Percentiles rank a stretch among this genome's conserved stretches.
Evolutionary conservation across 2,888 invertebrate species (phyloP).

Genomic region (Pinctada fucata): DNA sequence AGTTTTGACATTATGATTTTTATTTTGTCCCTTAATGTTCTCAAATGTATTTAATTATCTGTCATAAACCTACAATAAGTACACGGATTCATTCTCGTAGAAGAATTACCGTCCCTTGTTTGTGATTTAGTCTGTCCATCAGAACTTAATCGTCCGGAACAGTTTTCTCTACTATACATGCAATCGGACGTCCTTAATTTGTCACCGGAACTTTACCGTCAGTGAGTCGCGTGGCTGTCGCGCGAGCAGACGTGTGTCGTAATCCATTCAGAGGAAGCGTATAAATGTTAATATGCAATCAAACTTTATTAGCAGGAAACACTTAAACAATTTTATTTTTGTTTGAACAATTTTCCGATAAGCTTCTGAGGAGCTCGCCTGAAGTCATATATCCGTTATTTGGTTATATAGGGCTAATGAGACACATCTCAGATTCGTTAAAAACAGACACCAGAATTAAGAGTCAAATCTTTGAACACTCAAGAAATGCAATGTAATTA

Average conservation of each 20-base stretch:
- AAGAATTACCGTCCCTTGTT: no score
- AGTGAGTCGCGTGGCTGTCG: constrained; percentile 24
- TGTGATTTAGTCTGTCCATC: background rate
- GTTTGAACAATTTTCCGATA: background rate
- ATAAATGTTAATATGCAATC: constrained; percentile 27
- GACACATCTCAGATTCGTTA: no score
- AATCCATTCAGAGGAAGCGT: constrained; percentile 14
- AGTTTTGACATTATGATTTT: no score
- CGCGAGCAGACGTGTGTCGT: constrained; percentile 29
- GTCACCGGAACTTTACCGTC: background rate
- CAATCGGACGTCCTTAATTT: constrained; percentile 1
- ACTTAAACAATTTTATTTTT: background rate
- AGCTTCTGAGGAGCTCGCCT: no score
- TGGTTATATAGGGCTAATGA: no score
- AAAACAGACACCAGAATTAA: no score
- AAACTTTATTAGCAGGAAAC: constrained; percentile 15
- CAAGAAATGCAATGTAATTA: no score
- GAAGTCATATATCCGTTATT: no score
- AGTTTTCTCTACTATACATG: background rate
- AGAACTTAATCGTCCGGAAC: background rate
- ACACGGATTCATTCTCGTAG: no score
- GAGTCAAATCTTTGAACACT: no score
- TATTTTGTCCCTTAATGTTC: background rate
- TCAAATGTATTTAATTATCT: background rate
- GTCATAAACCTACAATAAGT: background rate